Evolutionary conservation across 2,113 vertebrate genomes (phyloP).

Genomic region (Canis aureus): DNA sequence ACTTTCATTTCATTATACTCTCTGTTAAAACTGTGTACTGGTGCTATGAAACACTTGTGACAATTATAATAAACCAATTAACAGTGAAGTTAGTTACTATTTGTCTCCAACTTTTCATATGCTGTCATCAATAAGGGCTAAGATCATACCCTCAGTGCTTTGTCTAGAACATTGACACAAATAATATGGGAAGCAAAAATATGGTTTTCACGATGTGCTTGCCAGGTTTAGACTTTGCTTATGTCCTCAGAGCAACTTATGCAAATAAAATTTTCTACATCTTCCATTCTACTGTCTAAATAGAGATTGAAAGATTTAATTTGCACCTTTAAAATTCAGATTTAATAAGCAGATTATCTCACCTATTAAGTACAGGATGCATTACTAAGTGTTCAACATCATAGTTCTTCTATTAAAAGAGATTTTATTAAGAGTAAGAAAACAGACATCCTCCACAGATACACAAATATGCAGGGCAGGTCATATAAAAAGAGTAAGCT

Average conservation of each 20-base stretch:
- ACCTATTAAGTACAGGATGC: not conserved
- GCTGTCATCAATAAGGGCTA: not conserved
- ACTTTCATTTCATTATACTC: not conserved
- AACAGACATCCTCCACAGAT: not conserved
- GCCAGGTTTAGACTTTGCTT: not conserved
- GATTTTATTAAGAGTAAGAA: not conserved
- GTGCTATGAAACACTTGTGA: not conserved
- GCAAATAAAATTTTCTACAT: not conserved
- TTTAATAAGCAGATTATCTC: not conserved
- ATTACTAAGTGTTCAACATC: not conserved
- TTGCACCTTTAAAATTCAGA: not conserved
- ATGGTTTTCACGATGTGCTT: not conserved
- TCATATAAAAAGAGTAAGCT: not conserved
- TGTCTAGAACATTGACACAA: not conserved
- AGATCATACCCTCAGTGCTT: not conserved
- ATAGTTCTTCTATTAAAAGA: not conserved
- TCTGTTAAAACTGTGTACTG: not conserved
- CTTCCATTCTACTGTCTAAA: not conserved
- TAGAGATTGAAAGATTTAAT: not conserved
- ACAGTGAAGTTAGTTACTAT: not conserved
- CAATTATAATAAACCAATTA: not conserved
- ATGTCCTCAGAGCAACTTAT: not conserved
- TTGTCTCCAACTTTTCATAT: not conserved
- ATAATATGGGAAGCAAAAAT: not conserved
- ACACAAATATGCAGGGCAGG: not conserved